phyloP scores from a whole-genome alignment of 2,888 invertebrate genomes.

The Celastrina argiolus region DNA sequence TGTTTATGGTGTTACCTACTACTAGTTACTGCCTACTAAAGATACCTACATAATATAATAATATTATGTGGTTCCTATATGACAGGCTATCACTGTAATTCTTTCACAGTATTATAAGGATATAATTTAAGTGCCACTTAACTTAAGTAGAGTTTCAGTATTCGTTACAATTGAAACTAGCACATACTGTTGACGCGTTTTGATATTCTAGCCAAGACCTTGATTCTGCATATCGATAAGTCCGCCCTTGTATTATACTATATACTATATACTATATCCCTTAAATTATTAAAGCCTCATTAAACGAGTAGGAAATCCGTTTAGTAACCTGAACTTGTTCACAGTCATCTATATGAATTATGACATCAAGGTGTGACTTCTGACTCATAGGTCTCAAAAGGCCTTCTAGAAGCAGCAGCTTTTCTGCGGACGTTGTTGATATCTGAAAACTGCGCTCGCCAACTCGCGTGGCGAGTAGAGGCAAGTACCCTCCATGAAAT shows the following conservation, averaged over 20 bases:
- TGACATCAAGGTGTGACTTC: neutral
- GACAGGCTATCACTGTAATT: too few species aligned
- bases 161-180: constrained; percentile 19
- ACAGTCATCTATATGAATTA: neutral
- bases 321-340: neutral
- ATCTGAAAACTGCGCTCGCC: too few species aligned
- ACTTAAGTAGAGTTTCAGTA: too few species aligned
- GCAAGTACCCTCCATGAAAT: too few species aligned
- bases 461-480: too few species aligned
- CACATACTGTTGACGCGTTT: neutral
- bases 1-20: too few species aligned
- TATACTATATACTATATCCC: constrained; percentile 11
- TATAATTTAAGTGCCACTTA: too few species aligned
- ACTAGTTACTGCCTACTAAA: too few species aligned
- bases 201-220: constrained; percentile 18
- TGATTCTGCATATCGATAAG: constrained; percentile 13
- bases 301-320: constrained; percentile 20
- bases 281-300: constrained; percentile 5
- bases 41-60: too few species aligned
- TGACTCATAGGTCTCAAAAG: neutral
- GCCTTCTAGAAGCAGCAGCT: constrained; percentile 14
- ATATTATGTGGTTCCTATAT: too few species aligned
- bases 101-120: too few species aligned
- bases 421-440: too few species aligned
- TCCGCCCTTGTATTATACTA: constrained; percentile 16